Base-by-base conservation (phyloP, 2,113 vertebrate genomes). In the Tamias sibiricus region DNA sequence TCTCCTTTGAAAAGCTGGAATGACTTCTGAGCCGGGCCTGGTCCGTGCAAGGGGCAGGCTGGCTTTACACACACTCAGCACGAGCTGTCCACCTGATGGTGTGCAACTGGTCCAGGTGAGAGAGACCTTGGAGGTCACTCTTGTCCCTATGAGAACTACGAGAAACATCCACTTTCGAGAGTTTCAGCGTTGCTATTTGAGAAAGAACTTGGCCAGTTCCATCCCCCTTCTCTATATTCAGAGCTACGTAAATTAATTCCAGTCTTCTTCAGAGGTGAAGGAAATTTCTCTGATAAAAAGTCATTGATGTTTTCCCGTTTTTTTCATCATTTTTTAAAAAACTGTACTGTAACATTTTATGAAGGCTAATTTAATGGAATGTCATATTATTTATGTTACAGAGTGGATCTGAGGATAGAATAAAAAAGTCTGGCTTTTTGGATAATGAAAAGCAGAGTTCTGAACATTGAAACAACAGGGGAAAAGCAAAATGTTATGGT, bases 231-330 rank as follows among this genome's bases (percentile, higher is more conserved):
- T 40, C 79, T 77, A 37, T 57, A 95, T 87, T 76, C 42, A 47
- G 84, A 74, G 69, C 76, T 80, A 57, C 42, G 26, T 91, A 97
- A 98, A 98, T 98, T 95, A 97, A 97, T 92, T 95, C 97, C 98
- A 96, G 97, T 85, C 96, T 95, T 59, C 66, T 93, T 77, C 57
- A 24, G 62, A 95, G 95, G 96, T 88, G 88, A 95, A 97, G 94
- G 92, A 26, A 95, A 96, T 97, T 95, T 97, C 94, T 95, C 97
- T 87, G 97, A 95, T 97, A 98, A 98, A 98, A 98, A 77, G 47
- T 95, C 96, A 64, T 57, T 97, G 35, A n/a, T 95, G 96, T 81
- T 94, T 98, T 97, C 79, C 91, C 49, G 37, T 95, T 96, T 98
- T 96, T 98, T 97, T 97, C 97, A 96, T 80, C 87, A 95, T 95